Conservation (phyloP, 1,140 invertebrate genomes). For the Drosophila littoralis region DNA sequence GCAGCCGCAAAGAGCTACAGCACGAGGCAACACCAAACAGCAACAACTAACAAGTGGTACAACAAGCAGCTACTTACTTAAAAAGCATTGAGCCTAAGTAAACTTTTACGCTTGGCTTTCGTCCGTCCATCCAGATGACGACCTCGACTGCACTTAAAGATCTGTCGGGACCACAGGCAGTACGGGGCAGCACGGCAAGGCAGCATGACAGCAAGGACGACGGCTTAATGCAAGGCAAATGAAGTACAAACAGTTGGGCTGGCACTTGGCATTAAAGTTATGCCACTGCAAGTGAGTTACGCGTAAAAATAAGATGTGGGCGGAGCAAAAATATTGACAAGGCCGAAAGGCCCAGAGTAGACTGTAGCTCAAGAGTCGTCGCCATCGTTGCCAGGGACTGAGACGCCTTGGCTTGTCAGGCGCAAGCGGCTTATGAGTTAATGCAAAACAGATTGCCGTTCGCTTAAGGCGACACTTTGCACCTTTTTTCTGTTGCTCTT, state of each 20-base stretch:
- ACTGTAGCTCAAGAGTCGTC: slow-evolving; percentile 7
- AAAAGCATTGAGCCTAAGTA: slow-evolving; percentile 82
- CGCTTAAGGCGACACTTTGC: slow-evolving; percentile 78
- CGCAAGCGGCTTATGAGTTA: slow-evolving; percentile 79
- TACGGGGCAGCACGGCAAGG: neutral
- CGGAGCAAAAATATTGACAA: slow-evolving; percentile 51
- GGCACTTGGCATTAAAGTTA: slow-evolving; percentile 59
- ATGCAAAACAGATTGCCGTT: slow-evolving; percentile 77
- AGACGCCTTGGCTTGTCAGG: slow-evolving; percentile 45
- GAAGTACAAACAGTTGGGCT: slow-evolving; percentile 70
- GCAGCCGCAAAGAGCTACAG: slow-evolving; percentile 32
- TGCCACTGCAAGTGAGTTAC: slow-evolving; percentile 67
- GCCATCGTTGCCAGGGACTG: neutral
- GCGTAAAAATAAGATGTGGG: slow-evolving; percentile 48
- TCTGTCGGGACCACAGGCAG: slow-evolving; percentile 35
- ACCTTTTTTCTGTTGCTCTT: slow-evolving; percentile 57
- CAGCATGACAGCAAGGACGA: slow-evolving; percentile 47
- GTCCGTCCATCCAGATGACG: slow-evolving; percentile 34
- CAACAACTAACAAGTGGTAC: slow-evolving; percentile 50
- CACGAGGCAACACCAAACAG: slow-evolving; percentile 1
- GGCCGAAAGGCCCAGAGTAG: slow-evolving; percentile 17
- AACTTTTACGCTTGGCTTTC: slow-evolving; percentile 68
- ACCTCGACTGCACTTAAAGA: slow-evolving; percentile 72
- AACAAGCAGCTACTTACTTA: slow-evolving; percentile 74
- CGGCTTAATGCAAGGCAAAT: slow-evolving; percentile 76